Base-by-base conservation (phyloP, 2,888 invertebrate genomes). In the Campoplex nolae region DNA sequence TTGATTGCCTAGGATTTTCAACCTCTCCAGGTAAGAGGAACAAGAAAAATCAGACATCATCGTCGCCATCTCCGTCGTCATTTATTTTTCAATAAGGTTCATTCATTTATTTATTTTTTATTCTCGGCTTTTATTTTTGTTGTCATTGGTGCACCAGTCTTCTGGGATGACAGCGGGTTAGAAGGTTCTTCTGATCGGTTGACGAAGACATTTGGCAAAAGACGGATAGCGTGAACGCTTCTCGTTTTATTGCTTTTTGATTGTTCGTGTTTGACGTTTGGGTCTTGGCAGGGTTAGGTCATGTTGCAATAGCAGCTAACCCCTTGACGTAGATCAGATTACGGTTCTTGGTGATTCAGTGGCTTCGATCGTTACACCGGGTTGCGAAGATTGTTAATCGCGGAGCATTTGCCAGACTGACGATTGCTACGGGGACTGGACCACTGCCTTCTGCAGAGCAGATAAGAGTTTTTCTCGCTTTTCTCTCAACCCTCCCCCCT, bases 1-100 rank as follows among this genome's bases (percentile, higher is more conserved):
- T 91, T 90, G 89, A 90, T 91, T 90, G 93, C 93, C 92, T 94
- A 94, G 93, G 93, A 93, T 92, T 90, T 90, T 91, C 91, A 90
- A 90, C 87, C 89, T 91, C 94, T 93, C 93, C 94, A 94, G 94
- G 94, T 94, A 92, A 91, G 88, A 45, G 58, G 16, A 48, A 58
- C 32, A 23, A 58, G 23, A 38, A 58, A 48, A 45, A 23, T 23
- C 38, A 58, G 35, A 23, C 38, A 35, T 54, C 28, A 28, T 16
- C 11, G 16, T 0, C 62, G 32, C 16, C 62, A 58, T 58, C 23
- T 0, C 4, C 13, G 28, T 28, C 58, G 13, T 28, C 58, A 58
- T 58, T 56, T 2, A 0, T 56, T 56, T 58, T 58, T 58, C 0
- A 0, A 58, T 56, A 13, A 58, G 28, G 3, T 23, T 23, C 23